Base-by-base conservation (phyloP, 2,113 vertebrate species). In the Corythornis madagascariensis region DNA sequence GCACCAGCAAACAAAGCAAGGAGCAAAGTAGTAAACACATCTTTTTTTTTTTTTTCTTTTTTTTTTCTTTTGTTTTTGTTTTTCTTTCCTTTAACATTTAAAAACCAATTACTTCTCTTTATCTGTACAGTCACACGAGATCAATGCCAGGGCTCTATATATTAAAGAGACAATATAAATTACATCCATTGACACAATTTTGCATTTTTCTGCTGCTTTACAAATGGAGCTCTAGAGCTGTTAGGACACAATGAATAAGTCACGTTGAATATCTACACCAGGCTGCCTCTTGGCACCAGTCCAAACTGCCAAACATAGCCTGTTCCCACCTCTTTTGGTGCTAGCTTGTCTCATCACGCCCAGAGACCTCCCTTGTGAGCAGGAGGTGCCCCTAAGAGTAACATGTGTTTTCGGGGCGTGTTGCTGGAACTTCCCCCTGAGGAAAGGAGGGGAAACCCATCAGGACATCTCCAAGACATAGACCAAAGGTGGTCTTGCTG, bases 101-200 rank as follows among this genome's bases (percentile, higher is more conserved):
- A 96, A 96, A 97, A 95, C 79, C 96, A 96, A 97, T 97, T 97
- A 98, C 97, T 97, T 92, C 96, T 96, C 79, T 98, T 96, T 72
- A 92, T 91, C 98, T 98, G 97, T 97, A 98, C 98, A 97, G 97
- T 97, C 96, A 98, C 97, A 97, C 91, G 64, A 78, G 77, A 97
- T 97, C 98, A 97, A 98, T 96, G 93, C 63, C 84, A 96, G 97
- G 97, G 96, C 97, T 97, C 97, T 96, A 96, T 97, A 97, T 96
- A 98, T 97, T 96, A 97, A 97, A 97, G 96, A 97, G 97, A 98
- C 98, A 97, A 98, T 96, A 98, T 98, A 98, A 98, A 98, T 97
- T 97, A 98, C 97, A 96, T 91, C 96, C 77, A 97, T 96, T 63
- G 96, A 98, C 97, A 97, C 87, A 96, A 97, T 83, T 95, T 96